Percentiles rank a stretch among this genome's conserved stretches.
phyloP scores from a whole-genome alignment of 2,797 vertebrate genomes.

The Notoglanidium macrostoma region DNA sequence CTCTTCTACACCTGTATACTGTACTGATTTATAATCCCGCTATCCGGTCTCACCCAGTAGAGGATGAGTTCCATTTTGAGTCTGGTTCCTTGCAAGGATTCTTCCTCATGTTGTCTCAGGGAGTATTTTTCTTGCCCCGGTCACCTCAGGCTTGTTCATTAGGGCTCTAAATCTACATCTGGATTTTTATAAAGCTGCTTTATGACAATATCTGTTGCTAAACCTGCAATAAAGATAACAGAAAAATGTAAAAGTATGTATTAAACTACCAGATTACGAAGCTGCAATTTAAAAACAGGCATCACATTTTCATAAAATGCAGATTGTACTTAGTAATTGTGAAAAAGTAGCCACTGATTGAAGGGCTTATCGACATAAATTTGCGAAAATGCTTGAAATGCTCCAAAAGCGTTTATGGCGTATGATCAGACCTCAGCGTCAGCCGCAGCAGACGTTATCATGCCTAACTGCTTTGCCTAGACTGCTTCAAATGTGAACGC shows the following conservation, averaged over 20 bases:
- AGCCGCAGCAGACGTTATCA: conserved; percentile 35
- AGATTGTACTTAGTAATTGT: neutral
- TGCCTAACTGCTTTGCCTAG: conserved; percentile 33
- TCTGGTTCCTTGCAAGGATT: neutral
- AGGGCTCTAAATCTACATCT: neutral
- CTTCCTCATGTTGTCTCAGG: neutral
- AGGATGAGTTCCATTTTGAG: neutral
- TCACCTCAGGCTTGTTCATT: neutral
- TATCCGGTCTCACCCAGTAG: neutral
- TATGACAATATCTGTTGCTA: neutral
- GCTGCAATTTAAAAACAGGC: neutral
- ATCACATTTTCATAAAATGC: neutral
- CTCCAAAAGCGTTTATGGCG: conserved; percentile 21
- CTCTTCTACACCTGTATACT: neutral
- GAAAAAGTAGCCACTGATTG: conserved; percentile 35
- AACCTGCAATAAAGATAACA: neutral
- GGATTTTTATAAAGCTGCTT: neutral
- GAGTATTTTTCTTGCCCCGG: neutral
- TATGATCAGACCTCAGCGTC: conserved; percentile 42
- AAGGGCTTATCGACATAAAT: conserved; percentile 22
- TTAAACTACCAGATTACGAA: neutral
- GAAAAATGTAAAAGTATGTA: neutral
- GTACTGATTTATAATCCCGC: neutral
- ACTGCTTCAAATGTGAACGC: conserved; percentile 46
- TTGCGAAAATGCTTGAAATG: conserved; percentile 17